A percentile compares a stretch with the other conserved stretches of the same genome.
phyloP scores from a whole-genome alignment of 2,888 invertebrate genomes.

The Dendrolimus houi region DNA sequence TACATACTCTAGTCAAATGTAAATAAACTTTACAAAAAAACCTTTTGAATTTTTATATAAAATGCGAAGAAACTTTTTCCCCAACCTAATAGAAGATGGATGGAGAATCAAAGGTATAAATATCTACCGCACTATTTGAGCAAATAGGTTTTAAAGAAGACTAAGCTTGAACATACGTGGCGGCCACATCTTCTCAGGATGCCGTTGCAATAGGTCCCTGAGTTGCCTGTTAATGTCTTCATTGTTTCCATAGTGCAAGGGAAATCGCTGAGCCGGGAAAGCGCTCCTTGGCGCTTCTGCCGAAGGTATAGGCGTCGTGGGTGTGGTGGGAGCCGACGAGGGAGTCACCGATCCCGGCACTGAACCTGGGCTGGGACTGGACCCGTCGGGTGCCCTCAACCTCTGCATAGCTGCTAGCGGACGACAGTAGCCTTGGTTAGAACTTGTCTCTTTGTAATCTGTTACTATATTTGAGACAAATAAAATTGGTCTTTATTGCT shows the following conservation, averaged over 20 bases:
- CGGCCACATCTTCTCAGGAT: slow-evolving; percentile 80
- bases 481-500: neutral
- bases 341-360: slow-evolving; percentile 17
- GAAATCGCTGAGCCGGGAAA: slow-evolving; percentile 65
- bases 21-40: too few relatives aligned
- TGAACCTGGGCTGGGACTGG: slow-evolving; percentile 30
- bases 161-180: slow-evolving; percentile 45
- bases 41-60: too few relatives aligned
- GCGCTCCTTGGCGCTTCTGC: slow-evolving; percentile 52
- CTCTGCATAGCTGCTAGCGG: slow-evolving; percentile 66
- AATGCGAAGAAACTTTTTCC: too few relatives aligned
- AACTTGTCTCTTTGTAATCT: neutral
- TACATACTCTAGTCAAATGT: too few relatives aligned
- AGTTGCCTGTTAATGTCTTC: slow-evolving; percentile 83
- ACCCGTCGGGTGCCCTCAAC: slow-evolving; percentile 47
- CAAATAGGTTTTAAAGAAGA: too few relatives aligned
- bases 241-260: slow-evolving; percentile 64
- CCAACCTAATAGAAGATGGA: too few relatives aligned
- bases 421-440: slow-evolving; percentile 14
- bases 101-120: too few relatives aligned
- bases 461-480: neutral
- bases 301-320: slow-evolving; percentile 29
- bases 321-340: slow-evolving; percentile 7
- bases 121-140: too few relatives aligned
- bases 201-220: slow-evolving; percentile 86